Evolutionary conservation across 2,113 vertebrate genomes (phyloP), one percentile per base, ranked within the genome.

Genomic region (Bos taurus): DNA sequence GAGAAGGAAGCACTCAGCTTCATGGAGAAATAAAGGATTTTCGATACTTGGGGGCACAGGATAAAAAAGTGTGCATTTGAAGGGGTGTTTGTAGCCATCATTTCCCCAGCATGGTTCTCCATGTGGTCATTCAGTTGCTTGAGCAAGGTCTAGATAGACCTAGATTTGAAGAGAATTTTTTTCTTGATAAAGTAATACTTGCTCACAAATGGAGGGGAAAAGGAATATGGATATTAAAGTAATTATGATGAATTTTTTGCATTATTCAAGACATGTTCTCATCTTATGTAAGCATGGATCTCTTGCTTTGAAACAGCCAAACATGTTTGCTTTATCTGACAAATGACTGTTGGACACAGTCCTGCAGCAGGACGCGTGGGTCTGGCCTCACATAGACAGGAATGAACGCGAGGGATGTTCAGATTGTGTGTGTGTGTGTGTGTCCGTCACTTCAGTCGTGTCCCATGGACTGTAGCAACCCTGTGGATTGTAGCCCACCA

Each of bases 351-450:
- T 5, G 80, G 89, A 1, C 52, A 2, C 1, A 13, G 40, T 9
- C 26, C 16, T 25, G 81, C 6, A 0, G 26, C 17, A 19, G 43
- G 13, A 26, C 0, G 0, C 1, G 0, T 33, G 25, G 36, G 1
- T 7, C 12, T 15, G 2, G 3, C 56, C 17, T 56, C 25, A 3
- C 9, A 1, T 2, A 9, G 4, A 36, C 5, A 2, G 60, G 30
- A 64, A 0, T 64, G 30, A 33, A 16, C 48, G 2, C 2, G 30
- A 7, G 3, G 36, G 12, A 2, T 36, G 33, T 1, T 5, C 43
- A 4, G 13, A 36, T 21, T 12, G n/a, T 36, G 50, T 52, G 50
- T 52, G 52, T 54, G 56, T 57, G 57, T 71, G 60, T 62, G 8
- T 71, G 17, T 71, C 21, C 6, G 21, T 43, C 6, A 43, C 36